Base-by-base conservation (phyloP, 2,113 vertebrate species). In the Pterophyllum scalare region DNA sequence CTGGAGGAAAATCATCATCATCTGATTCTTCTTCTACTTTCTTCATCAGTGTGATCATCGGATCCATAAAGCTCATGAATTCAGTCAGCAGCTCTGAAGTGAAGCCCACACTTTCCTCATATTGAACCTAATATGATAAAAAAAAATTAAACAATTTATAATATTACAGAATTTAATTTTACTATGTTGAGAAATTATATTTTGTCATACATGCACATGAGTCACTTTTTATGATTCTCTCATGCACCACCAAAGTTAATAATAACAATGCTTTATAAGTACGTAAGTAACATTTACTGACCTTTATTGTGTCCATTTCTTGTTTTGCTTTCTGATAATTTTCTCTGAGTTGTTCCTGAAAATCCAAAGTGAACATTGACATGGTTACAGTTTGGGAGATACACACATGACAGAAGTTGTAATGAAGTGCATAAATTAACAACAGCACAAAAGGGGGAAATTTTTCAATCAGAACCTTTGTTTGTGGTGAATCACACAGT, bases 51-150 rank as follows among this genome's bases (percentile, higher is more conserved):
- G 6, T 20, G 1, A 6, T 65, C 10, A 19, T 1, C 26, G 6
- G 10, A 4, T 67, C 78, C 11, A 67, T 10, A 6, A 28, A 0
- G 0, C 3, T n/a, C 0, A 0, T 26, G 14, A 4, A 65, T 5
- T 31, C 5, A n/a, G 2, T 40, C n/a, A 67, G 5, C 6, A 20
- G 0, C 14, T 10, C 7, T 58, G 24, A 46, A 14, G 7, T 7
- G 14, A 1, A 12, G 33, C 1, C 15, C 28, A 14, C 2, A 4
- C 1, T 1, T 15, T 13, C 0, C 15, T 22, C 1, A 0, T 6
- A 2, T 4, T 43, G 5, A 28, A 2, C 17, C 78, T 19, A 67
- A n/a, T 3, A 35, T 17, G 12, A 40, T 26, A 58, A 10, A 11
- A 58, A 10, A 11, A 70, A 31, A 38, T 38, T 3, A 54, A 56